Percentiles rank a stretch among this genome's conserved stretches.
phyloP scores from a whole-genome alignment of 2,113 vertebrate species.

The Butastur rufipennis region DNA sequence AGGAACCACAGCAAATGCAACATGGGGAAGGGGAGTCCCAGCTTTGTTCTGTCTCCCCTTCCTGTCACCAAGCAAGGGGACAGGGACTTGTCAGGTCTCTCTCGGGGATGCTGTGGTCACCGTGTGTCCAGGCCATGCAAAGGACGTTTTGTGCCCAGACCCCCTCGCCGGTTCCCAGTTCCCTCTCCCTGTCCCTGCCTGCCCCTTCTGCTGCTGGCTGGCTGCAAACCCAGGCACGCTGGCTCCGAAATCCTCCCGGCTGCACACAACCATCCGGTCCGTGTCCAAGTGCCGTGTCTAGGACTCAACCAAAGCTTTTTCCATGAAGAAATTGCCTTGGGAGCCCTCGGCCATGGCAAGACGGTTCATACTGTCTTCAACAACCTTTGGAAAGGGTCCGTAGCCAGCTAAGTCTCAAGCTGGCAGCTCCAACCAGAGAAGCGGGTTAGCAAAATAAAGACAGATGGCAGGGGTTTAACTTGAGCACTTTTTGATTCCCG shows the following conservation, averaged over 20 bases:
- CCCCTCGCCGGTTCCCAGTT: rapidly evolving
- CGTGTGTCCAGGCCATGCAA: rapidly evolving
- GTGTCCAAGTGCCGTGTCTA: background rate
- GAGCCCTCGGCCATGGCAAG: conserved; percentile 2
- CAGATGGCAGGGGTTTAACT: conserved; percentile 62
- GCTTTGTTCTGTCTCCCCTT: background rate
- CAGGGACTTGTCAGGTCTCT: background rate
- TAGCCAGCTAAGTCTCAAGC: background rate
- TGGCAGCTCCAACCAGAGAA: conserved; percentile 56
- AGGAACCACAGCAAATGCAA: background rate
- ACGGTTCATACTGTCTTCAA: background rate
- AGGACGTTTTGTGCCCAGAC: background rate
- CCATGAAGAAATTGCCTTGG: conserved; percentile 30
- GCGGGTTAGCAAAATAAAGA: conserved; percentile 65
- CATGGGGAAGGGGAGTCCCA: background rate
- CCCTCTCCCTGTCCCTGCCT: background rate
- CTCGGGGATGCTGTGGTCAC: rapidly evolving
- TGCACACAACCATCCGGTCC: background rate
- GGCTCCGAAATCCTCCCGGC: rapidly evolving
- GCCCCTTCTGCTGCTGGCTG: background rate
- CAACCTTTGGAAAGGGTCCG: conserved; percentile 17
- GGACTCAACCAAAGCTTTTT: conserved; percentile 40
- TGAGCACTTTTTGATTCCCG: background rate
- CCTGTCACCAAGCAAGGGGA: background rate
- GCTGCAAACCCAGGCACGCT: rapidly evolving